Evolutionary conservation across 2,888 invertebrate species (phyloP).

Genomic region (Rosalia funebris): DNA sequence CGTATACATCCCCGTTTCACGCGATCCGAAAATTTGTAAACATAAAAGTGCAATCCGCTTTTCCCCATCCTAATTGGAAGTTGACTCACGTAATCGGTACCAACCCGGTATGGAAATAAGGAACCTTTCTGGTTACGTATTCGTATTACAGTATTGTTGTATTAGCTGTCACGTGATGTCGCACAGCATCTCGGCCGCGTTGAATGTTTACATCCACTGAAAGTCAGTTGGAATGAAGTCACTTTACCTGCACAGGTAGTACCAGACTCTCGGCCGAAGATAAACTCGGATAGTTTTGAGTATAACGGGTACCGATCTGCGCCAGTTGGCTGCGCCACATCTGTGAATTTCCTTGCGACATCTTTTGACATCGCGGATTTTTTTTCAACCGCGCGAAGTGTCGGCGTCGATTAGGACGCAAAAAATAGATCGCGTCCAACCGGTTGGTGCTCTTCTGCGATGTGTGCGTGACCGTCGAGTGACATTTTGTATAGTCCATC

Average conservation of each 20-base stretch:
- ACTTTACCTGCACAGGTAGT: slow-evolving; percentile 40
- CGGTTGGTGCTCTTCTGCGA: slow-evolving; percentile 8
- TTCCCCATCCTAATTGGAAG: slow-evolving; percentile 1
- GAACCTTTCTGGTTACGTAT: slow-evolving; percentile 8
- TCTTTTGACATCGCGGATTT: slow-evolving; percentile 4
- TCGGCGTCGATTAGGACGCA: slow-evolving; percentile 6
- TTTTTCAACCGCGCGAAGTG: not conserved
- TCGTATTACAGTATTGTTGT: slow-evolving; percentile 2
- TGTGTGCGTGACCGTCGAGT: slow-evolving; percentile 19
- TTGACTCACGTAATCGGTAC: not conserved
- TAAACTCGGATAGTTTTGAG: slow-evolving; percentile 28
- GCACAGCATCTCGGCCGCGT: slow-evolving; percentile 30
- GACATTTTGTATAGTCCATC: slow-evolving; percentile 5
- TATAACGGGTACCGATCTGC: slow-evolving; percentile 29
- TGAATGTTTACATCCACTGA: slow-evolving; percentile 33
- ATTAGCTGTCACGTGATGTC: slow-evolving; percentile 34
- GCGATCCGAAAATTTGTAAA: no score
- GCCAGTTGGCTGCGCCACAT: slow-evolving; percentile 19
- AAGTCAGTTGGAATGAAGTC: slow-evolving; percentile 34
- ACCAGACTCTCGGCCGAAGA: slow-evolving; percentile 30
- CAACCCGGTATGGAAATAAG: slow-evolving; percentile 1
- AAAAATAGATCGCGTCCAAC: slow-evolving; percentile 6
- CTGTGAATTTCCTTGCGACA: slow-evolving; percentile 17
- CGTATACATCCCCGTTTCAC: no score
- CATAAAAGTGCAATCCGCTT: no score